phyloP scores from a whole-genome alignment of 2,113 vertebrate species.

The Gorsachius goisagi region DNA sequence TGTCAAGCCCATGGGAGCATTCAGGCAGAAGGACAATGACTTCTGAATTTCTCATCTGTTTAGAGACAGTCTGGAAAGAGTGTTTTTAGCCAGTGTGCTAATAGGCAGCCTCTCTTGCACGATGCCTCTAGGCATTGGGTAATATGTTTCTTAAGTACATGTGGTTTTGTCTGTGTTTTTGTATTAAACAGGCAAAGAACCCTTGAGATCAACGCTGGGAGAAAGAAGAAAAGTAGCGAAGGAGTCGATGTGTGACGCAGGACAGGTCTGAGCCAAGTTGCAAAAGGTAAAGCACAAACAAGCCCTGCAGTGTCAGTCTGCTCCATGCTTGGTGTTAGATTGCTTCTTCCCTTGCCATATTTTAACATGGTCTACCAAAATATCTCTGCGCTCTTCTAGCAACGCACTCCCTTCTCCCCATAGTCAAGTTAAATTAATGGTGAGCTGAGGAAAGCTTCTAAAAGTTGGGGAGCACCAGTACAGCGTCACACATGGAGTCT shows the following conservation, averaged over 20 bases:
- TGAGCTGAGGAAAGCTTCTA: neutral
- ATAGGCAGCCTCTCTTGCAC: neutral
- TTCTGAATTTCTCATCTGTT: neutral
- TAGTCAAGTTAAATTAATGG: accelerated
- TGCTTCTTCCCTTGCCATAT: neutral
- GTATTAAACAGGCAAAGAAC: neutral
- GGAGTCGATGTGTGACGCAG: neutral
- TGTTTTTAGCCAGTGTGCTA: neutral
- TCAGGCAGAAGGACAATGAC: too few relatives aligned
- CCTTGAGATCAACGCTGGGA: neutral
- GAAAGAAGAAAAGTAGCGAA: neutral
- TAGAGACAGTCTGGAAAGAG: neutral
- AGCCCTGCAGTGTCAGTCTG: neutral
- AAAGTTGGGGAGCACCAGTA: neutral
- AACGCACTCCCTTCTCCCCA: neutral
- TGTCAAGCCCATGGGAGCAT: neutral
- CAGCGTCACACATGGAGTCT: neutral
- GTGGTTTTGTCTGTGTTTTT: conserved; percentile 1
- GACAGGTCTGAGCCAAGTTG: neutral
- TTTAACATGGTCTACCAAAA: neutral
- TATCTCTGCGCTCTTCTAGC: neutral
- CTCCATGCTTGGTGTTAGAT: neutral
- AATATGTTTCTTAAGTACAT: neutral
- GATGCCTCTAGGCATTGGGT: neutral
- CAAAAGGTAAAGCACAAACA: neutral